phyloP scores from a whole-genome alignment of 2,888 invertebrate species.

The Asteroscopus sphinx region DNA sequence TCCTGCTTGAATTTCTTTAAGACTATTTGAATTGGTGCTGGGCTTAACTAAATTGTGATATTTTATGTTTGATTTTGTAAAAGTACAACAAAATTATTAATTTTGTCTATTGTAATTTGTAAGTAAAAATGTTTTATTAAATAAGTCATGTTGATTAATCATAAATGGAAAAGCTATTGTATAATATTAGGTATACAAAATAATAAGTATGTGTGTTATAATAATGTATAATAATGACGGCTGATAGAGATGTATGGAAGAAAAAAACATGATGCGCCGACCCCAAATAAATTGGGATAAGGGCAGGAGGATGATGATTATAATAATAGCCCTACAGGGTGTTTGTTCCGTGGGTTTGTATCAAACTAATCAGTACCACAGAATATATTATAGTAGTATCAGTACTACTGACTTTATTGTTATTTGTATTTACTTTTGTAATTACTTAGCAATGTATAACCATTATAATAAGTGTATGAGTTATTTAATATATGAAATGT shows the following conservation, averaged over 20 bases:
- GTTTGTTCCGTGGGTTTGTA: conserved; percentile 29
- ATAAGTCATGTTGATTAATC: conserved; percentile 7
- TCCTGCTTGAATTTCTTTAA: conserved; percentile 81
- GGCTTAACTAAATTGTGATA: conserved; percentile 42
- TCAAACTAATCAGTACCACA: conserved; percentile 35
- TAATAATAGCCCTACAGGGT: no score
- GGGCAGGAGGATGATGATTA: no score
- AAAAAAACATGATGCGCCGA: no score
- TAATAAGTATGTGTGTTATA: no score
- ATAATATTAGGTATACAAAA: no score
- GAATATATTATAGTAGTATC: no score
- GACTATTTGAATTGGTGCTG: conserved; percentile 48
- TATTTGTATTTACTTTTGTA: neutral
- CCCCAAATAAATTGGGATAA: no score
- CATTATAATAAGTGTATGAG: neutral
- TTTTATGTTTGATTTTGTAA: conserved; percentile 2
- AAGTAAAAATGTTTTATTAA: conserved; percentile 5
- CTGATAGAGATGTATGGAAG: no score
- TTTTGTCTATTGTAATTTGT: neutral
- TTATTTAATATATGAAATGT: conserved; percentile 9
- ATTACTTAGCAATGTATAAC: neutral
- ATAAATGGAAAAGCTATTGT: neutral
- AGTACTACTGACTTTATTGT: conserved; percentile 12
- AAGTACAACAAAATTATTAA: neutral
- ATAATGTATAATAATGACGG: no score